Base-by-base conservation (phyloP, 2,797 vertebrate genomes). In the Apogon hyalosoma region DNA sequence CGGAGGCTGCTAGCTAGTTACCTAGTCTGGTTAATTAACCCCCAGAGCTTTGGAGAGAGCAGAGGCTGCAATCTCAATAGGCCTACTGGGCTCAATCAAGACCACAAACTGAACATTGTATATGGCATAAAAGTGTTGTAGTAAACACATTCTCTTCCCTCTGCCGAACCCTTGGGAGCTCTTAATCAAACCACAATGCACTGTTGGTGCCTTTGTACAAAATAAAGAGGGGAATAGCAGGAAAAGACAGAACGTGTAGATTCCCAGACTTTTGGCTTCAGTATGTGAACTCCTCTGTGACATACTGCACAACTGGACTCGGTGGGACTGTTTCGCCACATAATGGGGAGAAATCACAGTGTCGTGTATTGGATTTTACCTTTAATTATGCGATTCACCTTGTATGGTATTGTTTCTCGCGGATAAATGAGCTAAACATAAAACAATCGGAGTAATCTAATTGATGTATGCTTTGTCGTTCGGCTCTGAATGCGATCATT, bases 61-160 rank as follows among this genome's bases (percentile, higher is more conserved):
- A 69, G 48, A 87, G 90, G 86, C 85, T 94, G 92, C 75, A 87
- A 95, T 96, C 94, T 93, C 79, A 88, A 96, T 93, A 84, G 94
- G 92, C 93, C 95, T 93, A 94, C 92, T 92, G 95, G 94, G 95
- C 88, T 92, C 94, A 96, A 96, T 97, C 96, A 97, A 79, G 78
- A 80, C 85, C 82, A 80, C 87, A 83, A 87, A 80, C 90, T 92
- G 90, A 95, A 94, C 90, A 93, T 86, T 91, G 90, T 82, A 94
- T 90, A 92, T 89, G 89, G 87, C 87, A 73, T 73, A 92, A 96
- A 96, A 94, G 73, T 88, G 92, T 84, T 91, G 93, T 92, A 92
- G 95, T 96, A 96, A 98, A 98, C 94, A 97, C 87, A 92, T 93
- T 94, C 87, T 81, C 85, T 69, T 76, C 73, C 66, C 63, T 61